These are phyloP conservation scores for Dynastes grantii DNA, from an alignment of 2,888 invertebrate genomes.

Conservation along the genomic window DNA sequence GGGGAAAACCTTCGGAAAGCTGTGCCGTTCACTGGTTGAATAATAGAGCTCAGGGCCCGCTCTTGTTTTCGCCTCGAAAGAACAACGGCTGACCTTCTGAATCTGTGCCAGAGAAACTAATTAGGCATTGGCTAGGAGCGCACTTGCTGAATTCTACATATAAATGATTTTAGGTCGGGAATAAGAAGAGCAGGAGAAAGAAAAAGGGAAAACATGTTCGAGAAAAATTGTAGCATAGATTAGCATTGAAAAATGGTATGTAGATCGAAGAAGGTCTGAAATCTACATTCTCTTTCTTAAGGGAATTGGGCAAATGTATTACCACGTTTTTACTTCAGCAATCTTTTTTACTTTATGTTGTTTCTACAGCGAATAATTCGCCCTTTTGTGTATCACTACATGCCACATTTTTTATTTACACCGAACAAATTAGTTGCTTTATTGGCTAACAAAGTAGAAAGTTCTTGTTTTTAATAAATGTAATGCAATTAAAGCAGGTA, in stretches of 20 bases:
- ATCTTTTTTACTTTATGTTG: neutral
- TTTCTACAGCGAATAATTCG: neutral
- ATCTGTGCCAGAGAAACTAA: slow-evolving; percentile 1
- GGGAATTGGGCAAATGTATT: slow-evolving; percentile 11
- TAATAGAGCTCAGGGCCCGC: neutral
- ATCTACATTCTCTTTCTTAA: slow-evolving; percentile 10
- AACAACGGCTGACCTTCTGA: slow-evolving; percentile 13
- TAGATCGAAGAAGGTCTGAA: neutral
- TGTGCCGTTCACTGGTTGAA: slow-evolving; percentile 13
- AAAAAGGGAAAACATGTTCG: slow-evolving; percentile 21
- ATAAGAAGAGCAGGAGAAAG: neutral
- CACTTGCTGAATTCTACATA: neutral
- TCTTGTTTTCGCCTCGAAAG: slow-evolving; percentile 9
- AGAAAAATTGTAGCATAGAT: neutral
- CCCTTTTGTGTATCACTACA: neutral
- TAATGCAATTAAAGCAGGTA: too few relatives aligned
- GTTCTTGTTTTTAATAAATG: neutral
- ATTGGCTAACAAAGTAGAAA: neutral
- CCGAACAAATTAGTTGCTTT: neutral
- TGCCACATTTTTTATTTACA: neutral
- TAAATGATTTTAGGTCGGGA: neutral
- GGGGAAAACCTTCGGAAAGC: neutral
- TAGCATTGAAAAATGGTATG: neutral
- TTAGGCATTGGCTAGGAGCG: slow-evolving; percentile 9
- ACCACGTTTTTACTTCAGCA: slow-evolving; percentile 4